Percentiles rank a stretch among this genome's conserved stretches.
These are phyloP conservation scores for Oncorhynchus tshawytscha DNA, from an alignment of 2,113 vertebrate genomes.

Conservation along the genomic window DNA sequence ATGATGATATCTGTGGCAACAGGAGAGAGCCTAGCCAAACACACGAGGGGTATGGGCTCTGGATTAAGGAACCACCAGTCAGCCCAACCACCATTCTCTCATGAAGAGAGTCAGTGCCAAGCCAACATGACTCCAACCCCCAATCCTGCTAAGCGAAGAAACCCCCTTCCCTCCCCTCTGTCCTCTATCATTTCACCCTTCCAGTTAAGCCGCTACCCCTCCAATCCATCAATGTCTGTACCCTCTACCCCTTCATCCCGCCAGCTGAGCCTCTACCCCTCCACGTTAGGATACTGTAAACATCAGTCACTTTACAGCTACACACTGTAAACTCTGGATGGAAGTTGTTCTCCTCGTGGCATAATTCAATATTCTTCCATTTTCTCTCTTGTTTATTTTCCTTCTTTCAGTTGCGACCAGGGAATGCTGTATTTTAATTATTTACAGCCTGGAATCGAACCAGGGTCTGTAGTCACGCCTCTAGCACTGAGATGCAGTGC, in stretches of 20 bases:
- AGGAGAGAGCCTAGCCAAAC: constrained; percentile 35
- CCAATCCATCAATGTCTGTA: not conserved
- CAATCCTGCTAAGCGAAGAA: constrained; percentile 40
- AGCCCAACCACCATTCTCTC: too few relatives aligned
- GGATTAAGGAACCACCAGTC: too few relatives aligned
- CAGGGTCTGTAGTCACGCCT: too few relatives aligned
- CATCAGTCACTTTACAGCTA: constrained; percentile 38
- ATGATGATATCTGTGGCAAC: constrained; percentile 51
- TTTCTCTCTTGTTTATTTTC: not conserved
- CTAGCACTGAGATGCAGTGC: too few relatives aligned
- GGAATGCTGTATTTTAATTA: not conserved
- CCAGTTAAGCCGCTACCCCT: not conserved
- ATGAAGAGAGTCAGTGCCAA: constrained; percentile 58
- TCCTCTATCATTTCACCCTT: too few relatives aligned
- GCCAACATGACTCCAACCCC: constrained; percentile 58
- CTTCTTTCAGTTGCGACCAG: constrained; percentile 26
- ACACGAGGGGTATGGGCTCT: too few relatives aligned
- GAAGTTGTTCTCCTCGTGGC: constrained; percentile 38
- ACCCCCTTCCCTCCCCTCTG: not conserved
- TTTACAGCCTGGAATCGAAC: too few relatives aligned
- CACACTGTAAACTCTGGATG: constrained; percentile 18
- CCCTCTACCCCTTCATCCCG: not conserved
- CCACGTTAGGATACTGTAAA: not conserved
- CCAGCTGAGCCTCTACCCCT: not conserved
- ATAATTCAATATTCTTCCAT: constrained; percentile 43